Conservation (phyloP, 2,113 vertebrate genomes). For the Rostratula benghalensis region DNA sequence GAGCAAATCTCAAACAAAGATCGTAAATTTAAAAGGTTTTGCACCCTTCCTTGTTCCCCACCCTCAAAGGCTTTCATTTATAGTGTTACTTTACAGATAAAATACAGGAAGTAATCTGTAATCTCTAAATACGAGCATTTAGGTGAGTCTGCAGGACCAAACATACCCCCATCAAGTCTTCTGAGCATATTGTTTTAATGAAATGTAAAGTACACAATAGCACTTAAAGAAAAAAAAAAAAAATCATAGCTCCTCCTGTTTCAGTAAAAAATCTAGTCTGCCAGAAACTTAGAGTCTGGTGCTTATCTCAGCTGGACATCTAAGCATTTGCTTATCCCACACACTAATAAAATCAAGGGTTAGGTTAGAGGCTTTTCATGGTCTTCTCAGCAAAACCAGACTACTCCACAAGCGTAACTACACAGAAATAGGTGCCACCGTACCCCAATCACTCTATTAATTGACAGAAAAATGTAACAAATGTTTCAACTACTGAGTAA, state of each 20-base stretch:
- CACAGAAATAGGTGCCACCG: not conserved
- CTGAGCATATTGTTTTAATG: not conserved
- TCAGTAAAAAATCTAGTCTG: not conserved
- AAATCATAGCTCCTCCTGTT: not conserved
- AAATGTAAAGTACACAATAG: not conserved
- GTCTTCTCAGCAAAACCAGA: fast-evolving
- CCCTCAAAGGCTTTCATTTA: not conserved
- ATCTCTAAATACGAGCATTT: not conserved
- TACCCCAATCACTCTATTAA: not conserved
- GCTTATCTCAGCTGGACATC: not conserved
- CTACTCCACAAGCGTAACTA: not conserved
- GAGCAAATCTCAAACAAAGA: not conserved
- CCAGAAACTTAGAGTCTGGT: not conserved
- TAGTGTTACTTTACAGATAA: not conserved
- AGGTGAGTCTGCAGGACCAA: not conserved
- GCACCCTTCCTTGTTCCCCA: fast-evolving
- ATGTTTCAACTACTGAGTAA: not conserved
- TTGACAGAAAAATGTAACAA: not conserved
- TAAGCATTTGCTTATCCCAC: not conserved
- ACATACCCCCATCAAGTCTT: not conserved
- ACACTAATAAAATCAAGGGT: not conserved
- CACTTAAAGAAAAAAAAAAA: not conserved
- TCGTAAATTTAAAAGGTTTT: not conserved
- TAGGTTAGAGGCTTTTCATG: not conserved
- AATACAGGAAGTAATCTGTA: not conserved